phyloP scores from a whole-genome alignment of 2,888 invertebrate genomes.

The Galeruca laticollis region DNA sequence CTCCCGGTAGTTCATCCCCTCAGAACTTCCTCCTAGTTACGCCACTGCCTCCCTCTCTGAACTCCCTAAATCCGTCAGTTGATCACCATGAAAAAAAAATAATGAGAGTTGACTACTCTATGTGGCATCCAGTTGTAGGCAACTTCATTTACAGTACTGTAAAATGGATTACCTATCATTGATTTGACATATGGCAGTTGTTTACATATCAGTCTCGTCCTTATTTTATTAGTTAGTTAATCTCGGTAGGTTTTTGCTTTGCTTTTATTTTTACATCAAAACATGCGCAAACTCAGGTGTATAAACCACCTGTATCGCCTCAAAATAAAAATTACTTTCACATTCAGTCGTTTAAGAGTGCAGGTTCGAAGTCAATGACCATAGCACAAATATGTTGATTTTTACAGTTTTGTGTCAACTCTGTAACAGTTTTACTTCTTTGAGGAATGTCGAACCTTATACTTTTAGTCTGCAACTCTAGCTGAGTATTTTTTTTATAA shows the following conservation, averaged over 20 bases:
- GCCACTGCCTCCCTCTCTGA: no score
- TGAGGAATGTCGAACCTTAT: constrained; percentile 22
- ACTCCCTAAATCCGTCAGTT: no score
- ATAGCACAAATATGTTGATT: constrained; percentile 48
- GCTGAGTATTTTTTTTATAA: constrained; percentile 5
- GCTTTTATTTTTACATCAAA: constrained; percentile 14
- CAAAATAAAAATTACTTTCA: constrained; percentile 27
- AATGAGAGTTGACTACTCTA: no score
- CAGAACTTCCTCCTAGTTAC: no score
- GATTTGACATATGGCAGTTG: constrained; percentile 1
- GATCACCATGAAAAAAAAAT: no score
- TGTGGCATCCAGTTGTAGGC: background rate
- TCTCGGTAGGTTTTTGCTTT: background rate
- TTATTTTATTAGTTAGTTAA: background rate
- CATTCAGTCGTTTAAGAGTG: constrained; percentile 15
- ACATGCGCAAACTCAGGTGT: constrained; percentile 42
- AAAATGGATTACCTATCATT: background rate
- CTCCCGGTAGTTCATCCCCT: no score
- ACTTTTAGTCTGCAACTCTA: constrained; percentile 8
- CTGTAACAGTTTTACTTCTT: constrained; percentile 35
- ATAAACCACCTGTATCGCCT: constrained; percentile 43
- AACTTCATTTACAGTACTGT: background rate
- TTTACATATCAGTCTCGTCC: background rate
- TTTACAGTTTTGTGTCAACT: constrained; percentile 48
- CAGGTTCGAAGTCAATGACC: constrained; percentile 49